Base-by-base conservation (phyloP, 2,888 invertebrate genomes). In the Nebria brevicollis region DNA sequence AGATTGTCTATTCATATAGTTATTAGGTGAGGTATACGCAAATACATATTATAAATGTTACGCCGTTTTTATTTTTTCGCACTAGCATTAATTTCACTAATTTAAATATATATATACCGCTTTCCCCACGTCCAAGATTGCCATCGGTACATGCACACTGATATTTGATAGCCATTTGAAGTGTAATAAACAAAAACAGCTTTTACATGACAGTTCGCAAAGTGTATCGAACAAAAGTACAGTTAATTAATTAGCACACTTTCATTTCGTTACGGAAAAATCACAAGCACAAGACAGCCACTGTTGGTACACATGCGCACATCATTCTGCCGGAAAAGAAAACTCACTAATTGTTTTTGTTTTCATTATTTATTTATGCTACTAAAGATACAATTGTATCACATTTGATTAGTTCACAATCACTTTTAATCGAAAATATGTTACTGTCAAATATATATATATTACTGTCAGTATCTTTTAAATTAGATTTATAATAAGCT, bases 181-280 rank as follows among this genome's bases (percentile, higher is more conserved):
- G 77, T 77, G 81, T 81, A 81, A 81, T 81, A 81, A 81, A 81
- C 81, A 81, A 81, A 81, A 81, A 81, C 81, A 81, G 81, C 77
- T 81, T 77, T 73, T 73, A 81, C 81, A 81, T 81, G 81, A 81
- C 81, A 81, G 77, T 81, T 81, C 77, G 81, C 81, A 81, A 81
- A 77, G 81, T 81, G 81, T 81, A 81, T 76, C 81, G 77, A 77
- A 81, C 77, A 81, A 77, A 81, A 76, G 77, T 81, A 81, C 81
- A 81, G 76, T 81, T 81, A 81, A 81, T 81, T 81, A 81, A 81
- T 81, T 81, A 81, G 77, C 81, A 81, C 81, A 81, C 81, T 81
- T 81, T 81, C 81, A 81, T 81, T 81, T 81, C 77, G 80, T 80
- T 54, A 70, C 75, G 80, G 70, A 75, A 80, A 80, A 80, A 80